These are phyloP conservation scores for Hirtodrosophila trivittata DNA, from an alignment of 2,888 invertebrate genomes.

Conservation along the genomic window DNA sequence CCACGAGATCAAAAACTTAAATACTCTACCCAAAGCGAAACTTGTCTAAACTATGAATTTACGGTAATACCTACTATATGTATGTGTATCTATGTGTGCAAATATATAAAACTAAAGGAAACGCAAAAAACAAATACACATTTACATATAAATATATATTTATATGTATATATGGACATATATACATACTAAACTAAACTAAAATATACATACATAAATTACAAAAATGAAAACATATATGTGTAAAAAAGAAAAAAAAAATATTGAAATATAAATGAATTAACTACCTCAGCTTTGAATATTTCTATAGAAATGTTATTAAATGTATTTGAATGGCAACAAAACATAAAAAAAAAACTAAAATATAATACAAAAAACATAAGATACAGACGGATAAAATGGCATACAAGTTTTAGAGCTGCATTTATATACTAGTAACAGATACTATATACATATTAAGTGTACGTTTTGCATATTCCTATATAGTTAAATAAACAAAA, in stretches of 20 bases:
- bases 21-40: constrained; percentile 8
- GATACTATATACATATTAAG: constrained; percentile 61
- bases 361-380: no score
- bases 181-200: constrained; percentile 28
- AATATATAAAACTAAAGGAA: constrained; percentile 11
- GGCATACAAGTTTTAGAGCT: constrained; percentile 67
- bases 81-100: constrained; percentile 18
- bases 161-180: constrained; percentile 11
- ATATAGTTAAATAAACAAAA: constrained; percentile 67
- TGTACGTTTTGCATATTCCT: constrained; percentile 78
- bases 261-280: constrained; percentile 64
- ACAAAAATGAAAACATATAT: constrained; percentile 49
- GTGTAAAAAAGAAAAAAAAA: constrained; percentile 25
- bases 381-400: constrained; percentile 40
- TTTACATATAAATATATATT: constrained; percentile 40
- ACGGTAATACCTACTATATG: no score
- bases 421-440: constrained; percentile 74
- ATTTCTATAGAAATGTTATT: constrained; percentile 78
- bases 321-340: constrained; percentile 64
- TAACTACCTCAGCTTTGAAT: constrained; percentile 81
- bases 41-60: constrained; percentile 23
- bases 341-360: constrained; percentile 38
- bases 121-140: constrained; percentile 22
- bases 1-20: constrained; percentile 28
- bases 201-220: constrained; percentile 36